These are phyloP conservation scores for Drosophila arawakana DNA, from an alignment of 1,140 invertebrate genomes.

Conservation along the genomic window DNA sequence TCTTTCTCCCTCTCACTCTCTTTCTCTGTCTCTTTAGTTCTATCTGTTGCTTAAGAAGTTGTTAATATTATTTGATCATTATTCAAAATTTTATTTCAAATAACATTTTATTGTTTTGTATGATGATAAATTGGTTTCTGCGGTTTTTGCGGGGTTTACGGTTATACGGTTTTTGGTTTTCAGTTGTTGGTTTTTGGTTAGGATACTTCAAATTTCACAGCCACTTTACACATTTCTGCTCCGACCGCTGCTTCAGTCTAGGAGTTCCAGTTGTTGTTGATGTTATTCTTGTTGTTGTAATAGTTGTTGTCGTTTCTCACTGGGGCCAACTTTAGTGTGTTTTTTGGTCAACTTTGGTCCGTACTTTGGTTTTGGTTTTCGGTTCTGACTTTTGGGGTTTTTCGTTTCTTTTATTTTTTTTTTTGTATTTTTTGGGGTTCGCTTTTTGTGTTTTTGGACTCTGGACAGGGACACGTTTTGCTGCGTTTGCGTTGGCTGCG, in stretches of 20 bases:
- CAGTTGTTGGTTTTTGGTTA: slow-evolving; percentile 55
- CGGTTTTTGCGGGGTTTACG: slow-evolving; percentile 33
- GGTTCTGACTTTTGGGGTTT: slow-evolving; percentile 9
- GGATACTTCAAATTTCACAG: slow-evolving; percentile 79
- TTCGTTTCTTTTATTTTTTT: slow-evolving; percentile 19
- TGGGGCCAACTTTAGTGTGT: slow-evolving; percentile 52
- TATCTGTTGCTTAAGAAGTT: slow-evolving; percentile 8
- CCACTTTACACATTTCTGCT: slow-evolving; percentile 80
- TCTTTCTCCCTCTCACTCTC: slow-evolving; percentile 6
- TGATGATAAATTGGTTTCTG: slow-evolving; percentile 50
- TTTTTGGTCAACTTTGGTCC: slow-evolving; percentile 63
- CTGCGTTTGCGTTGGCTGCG: slow-evolving; percentile 78
- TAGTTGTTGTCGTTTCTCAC: slow-evolving; percentile 21
- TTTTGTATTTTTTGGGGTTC: slow-evolving; percentile 11
- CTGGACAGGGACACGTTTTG: slow-evolving; percentile 74
- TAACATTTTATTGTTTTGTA: slow-evolving; percentile 57
- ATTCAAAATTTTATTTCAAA: slow-evolving; percentile 37
- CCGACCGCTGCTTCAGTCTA: slow-evolving; percentile 27
- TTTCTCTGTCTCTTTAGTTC: slow-evolving; percentile 1
- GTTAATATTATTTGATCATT: slow-evolving; percentile 57
- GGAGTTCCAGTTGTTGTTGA: slow-evolving; percentile 10
- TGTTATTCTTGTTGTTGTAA: slow-evolving; percentile 8
- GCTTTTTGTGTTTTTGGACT: slow-evolving; percentile 28
- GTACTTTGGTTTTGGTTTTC: slow-evolving; percentile 52
- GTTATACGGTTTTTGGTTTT: slow-evolving; percentile 37